These are phyloP conservation scores for Sarcophaga variegata DNA, from an alignment of 2,888 invertebrate species.

Conservation along the genomic window DNA sequence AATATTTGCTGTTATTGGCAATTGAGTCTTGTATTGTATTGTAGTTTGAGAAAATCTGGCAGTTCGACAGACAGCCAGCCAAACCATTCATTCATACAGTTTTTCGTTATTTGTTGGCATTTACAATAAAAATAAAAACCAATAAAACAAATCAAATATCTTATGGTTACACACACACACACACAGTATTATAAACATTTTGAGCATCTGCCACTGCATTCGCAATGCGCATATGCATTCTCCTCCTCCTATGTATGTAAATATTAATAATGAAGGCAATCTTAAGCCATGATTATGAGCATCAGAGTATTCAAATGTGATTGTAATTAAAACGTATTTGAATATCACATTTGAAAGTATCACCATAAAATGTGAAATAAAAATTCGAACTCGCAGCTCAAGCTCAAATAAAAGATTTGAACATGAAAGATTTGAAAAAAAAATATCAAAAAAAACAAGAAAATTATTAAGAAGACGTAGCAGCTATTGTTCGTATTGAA, in stretches of 20 bases:
- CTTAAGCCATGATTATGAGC: conserved; percentile 9
- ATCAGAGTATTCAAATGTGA: background rate
- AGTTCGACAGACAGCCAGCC: background rate
- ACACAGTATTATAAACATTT: background rate
- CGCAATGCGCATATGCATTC: background rate
- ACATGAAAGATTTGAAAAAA: conserved; percentile 38
- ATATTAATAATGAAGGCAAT: conserved; percentile 43
- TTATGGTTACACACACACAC: background rate
- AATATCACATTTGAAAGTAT: background rate
- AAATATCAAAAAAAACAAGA: background rate
- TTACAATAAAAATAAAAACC: background rate
- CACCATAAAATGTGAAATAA: too few relatives aligned
- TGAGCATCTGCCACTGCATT: background rate
- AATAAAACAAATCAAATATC: conserved; percentile 4
- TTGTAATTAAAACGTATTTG: conserved; percentile 57
- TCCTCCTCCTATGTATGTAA: background rate
- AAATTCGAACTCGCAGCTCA: background rate
- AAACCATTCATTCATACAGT: background rate
- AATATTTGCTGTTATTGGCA: conserved; percentile 25
- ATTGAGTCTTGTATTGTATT: background rate
- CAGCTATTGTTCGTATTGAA: too few relatives aligned
- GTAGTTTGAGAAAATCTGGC: background rate
- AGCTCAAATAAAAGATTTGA: background rate
- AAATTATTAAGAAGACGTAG: background rate
- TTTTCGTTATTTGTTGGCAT: background rate